Evolutionary conservation across 2,888 invertebrate species (phyloP), one percentile per base, ranked within the genome.

Genomic region (Rosalia funebris): DNA sequence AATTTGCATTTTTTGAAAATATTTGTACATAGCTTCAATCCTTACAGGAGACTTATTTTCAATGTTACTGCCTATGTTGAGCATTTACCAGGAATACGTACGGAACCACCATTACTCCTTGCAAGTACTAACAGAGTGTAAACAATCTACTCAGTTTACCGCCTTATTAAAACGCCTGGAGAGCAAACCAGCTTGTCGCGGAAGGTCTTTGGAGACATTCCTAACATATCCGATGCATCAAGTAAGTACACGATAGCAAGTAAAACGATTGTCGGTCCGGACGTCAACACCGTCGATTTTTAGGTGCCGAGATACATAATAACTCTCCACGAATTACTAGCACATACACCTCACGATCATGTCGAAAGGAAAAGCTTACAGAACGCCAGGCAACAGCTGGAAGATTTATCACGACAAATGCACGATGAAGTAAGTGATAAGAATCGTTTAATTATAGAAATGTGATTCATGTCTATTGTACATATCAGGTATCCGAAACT

Each of bases 31-130:
- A n/a, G n/a, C n/a, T n/a, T n/a, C n/a, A n/a, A n/a, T n/a, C n/a
- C n/a, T n/a, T n/a, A n/a, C n/a, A 94, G 95, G 95, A 78, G 96
- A 96, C 82, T 85, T 96, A 77, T 96, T 96, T 84, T 94, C 95
- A 82, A 95, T 96, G 93, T 85, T 96, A 74, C 86, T 96, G 67
- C 95, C 96, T 50, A 96, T 96, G 95, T 83, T 96, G 82, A 92
- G 92, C 73, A 96, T 96, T 78, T 96, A 96, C 83, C 95, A 95
- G 83, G 95, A 96, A 84, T 96, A 95, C 81, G 95, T 96, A 48
- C 84, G 96, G 60, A 96, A 95, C 82, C 96, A 96, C 80, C 95
- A 96, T 82, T 96, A 94, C 84, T 94, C 94, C 67, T 87, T 96
- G 55, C 95, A 96, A 83, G 92, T 93, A 17, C 85, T 96, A 65